Conservation (phyloP, 2,113 vertebrate species). For the Phrynosoma platyrhinos region DNA sequence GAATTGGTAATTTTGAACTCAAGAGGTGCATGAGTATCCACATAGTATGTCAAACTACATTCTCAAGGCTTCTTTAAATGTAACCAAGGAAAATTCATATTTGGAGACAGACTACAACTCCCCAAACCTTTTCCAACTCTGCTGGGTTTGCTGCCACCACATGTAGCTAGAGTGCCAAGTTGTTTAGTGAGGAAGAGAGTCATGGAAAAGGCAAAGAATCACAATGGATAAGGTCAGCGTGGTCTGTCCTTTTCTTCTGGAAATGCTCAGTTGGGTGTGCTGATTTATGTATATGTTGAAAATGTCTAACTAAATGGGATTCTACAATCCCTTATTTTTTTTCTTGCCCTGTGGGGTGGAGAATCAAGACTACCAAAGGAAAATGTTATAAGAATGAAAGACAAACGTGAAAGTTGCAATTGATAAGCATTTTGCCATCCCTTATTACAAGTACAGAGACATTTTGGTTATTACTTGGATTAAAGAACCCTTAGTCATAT, state of each 20-base stretch:
- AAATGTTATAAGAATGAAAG: neutral
- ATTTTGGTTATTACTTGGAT: neutral
- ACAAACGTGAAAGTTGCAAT: neutral
- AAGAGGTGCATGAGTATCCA: neutral
- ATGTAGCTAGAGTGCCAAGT: neutral
- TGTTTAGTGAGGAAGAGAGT: neutral
- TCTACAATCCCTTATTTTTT: neutral
- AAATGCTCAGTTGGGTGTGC: neutral
- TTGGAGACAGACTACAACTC: too few species aligned
- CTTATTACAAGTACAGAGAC: conserved; percentile 8
- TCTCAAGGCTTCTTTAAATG: neutral
- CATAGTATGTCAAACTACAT: neutral
- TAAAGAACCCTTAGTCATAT: neutral
- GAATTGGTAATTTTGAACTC: neutral
- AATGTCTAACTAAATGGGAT: neutral
- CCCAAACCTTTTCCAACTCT: neutral
- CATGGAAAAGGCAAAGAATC: neutral
- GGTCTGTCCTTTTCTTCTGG: neutral
- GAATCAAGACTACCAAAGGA: neutral
- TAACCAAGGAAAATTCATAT: neutral
- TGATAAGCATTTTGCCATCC: neutral
- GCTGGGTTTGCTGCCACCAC: neutral
- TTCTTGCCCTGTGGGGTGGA: neutral
- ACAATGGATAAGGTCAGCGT: neutral
- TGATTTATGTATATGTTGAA: neutral